Evolutionary conservation across 2,797 vertebrate genomes (phyloP), one percentile per base, ranked within the genome.

Genomic region (Silurus lanzhouensis): DNA sequence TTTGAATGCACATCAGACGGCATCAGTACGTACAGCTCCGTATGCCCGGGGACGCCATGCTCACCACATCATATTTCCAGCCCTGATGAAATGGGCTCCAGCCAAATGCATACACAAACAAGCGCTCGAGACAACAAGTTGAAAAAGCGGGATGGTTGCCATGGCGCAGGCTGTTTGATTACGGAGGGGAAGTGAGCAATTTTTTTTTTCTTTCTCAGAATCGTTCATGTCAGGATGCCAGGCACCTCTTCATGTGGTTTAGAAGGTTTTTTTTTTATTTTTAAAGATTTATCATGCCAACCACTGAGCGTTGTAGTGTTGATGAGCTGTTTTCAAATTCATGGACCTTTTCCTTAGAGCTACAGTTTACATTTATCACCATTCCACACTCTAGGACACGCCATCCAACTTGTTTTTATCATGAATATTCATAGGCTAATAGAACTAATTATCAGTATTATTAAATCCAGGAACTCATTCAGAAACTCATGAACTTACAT

Each of bases 11-110:
- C 92, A 92, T 94, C 93, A 93, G 90, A 95, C 87, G 71, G 87
- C 90, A 85, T 86, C 87, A 52, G 88, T 19, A 92, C 91, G 91
- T 89, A 88, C 91, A 89, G 90, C 83, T 87, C 92, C 91, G 92
- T 92, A 92, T 93, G 92, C 90, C 91, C 91, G 86, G 89, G 87
- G 84, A 75, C 84, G 86, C 61, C 83, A 84, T 84, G 90, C 90
- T 92, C 92, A 93, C 92, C 92, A 92, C 93, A 93, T 94, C 92
- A 93, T 92, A 93, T 94, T 93, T 95, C 92, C 91, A 93, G 87
- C 83, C 90, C 90, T 44, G 89, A 92, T 93, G 94, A 94, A 84
- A 85, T 70, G 70, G 67, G 64, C 77, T 83, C 75, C 82, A 82
- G 85, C 87, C 88, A 88, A 82, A 52, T 76, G 64, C 68, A 55